Evolutionary conservation across 2,797 vertebrate species (phyloP).

Genomic region (Enteromius treurensis): DNA sequence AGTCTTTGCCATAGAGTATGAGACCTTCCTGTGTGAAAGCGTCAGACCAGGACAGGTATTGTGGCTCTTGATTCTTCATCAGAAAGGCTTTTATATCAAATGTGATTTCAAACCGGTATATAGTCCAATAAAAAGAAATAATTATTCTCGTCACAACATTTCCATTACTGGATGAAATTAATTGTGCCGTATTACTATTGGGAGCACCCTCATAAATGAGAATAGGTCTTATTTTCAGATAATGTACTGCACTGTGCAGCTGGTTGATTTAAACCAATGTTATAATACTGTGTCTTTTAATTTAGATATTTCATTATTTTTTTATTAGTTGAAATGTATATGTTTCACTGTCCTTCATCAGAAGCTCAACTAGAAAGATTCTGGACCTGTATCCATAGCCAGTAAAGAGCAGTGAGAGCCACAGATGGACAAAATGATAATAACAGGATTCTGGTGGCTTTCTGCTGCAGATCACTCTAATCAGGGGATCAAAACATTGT

Average conservation of each 20-base stretch:
- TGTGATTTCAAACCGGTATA: neutral
- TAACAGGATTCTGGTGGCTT: slow-evolving; percentile 40
- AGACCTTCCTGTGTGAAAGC: slow-evolving; percentile 88
- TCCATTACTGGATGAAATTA: neutral
- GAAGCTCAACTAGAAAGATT: slow-evolving; percentile 6
- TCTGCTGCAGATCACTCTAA: slow-evolving; percentile 54
- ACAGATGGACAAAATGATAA: slow-evolving; percentile 48
- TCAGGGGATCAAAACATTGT: slow-evolving; percentile 57
- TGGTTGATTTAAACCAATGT: neutral
- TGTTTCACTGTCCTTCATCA: neutral
- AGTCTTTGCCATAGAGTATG: slow-evolving; percentile 85
- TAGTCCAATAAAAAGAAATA: neutral
- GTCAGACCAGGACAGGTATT: slow-evolving; percentile 82
- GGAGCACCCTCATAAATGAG: slow-evolving; percentile 3
- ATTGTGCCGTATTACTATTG: neutral
- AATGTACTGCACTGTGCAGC: neutral
- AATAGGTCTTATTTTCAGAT: neutral
- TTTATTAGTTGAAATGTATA: neutral
- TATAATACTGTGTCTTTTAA: neutral
- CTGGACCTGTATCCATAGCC: slow-evolving; percentile 4
- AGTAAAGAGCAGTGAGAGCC: slow-evolving; percentile 18
- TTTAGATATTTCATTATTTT: neutral
- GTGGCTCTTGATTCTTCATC: neutral
- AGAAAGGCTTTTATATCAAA: neutral
- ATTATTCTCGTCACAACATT: neutral